Conservation (phyloP, 2,113 vertebrate species). For the Addax nasomaculatus region DNA sequence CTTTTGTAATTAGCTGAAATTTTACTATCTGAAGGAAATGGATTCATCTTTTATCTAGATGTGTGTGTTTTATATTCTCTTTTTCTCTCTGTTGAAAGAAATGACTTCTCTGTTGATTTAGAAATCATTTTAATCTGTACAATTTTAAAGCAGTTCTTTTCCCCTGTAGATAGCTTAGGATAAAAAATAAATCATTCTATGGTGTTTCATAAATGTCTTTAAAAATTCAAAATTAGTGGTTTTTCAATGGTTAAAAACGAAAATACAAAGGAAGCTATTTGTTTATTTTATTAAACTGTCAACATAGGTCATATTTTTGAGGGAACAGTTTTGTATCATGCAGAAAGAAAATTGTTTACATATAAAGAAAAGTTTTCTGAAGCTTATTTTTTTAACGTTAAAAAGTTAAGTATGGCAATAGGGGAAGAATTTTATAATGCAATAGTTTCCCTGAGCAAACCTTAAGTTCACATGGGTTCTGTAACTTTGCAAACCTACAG, state of each 20-base stretch:
- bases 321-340: neutral
- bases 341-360: neutral
- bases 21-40: neutral
- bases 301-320: neutral
- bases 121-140: neutral
- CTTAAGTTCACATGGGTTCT: neutral
- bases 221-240: constrained; percentile 18
- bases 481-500: neutral
- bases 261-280: neutral
- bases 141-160: constrained; percentile 1
- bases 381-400: neutral
- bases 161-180: neutral
- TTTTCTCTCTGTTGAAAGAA: neutral
- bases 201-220: neutral
- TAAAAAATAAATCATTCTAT: neutral
- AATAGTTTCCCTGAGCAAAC: neutral
- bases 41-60: neutral
- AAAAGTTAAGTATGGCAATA: neutral
- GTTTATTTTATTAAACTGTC: constrained; percentile 2
- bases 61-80: neutral
- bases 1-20: neutral
- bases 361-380: neutral
- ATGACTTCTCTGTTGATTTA: neutral
- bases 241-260: neutral
- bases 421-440: neutral